Conservation (phyloP, 2,797 vertebrate genomes). For the Enteromius argenteus region DNA sequence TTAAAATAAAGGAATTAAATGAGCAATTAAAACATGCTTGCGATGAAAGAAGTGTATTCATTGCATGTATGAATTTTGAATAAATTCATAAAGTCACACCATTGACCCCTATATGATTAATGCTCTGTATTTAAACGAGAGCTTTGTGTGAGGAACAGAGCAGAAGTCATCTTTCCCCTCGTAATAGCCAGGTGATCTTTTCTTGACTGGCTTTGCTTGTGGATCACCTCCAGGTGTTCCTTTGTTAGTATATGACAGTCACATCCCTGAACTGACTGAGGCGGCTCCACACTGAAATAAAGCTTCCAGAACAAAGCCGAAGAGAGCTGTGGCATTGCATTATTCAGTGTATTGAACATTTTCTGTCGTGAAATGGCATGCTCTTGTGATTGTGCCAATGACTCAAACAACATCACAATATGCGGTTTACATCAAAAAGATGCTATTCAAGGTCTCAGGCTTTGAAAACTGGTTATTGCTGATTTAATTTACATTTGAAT, state of each 20-base stretch:
- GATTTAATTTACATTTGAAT: slow-evolving; percentile 63
- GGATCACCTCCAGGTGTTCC: slow-evolving; percentile 58
- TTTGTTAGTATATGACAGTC: slow-evolving; percentile 60
- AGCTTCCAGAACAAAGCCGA: slow-evolving; percentile 59
- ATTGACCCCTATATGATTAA: not conserved
- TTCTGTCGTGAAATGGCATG: slow-evolving; percentile 53
- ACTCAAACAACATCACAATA: slow-evolving; percentile 55
- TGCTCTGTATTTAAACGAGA: not conserved
- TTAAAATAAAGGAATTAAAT: not conserved
- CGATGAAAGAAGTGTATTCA: not conserved
- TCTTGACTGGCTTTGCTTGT: slow-evolving; percentile 39
- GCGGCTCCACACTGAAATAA: slow-evolving; percentile 58
- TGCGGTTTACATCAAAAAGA: slow-evolving; percentile 62
- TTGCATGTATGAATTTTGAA: not conserved
- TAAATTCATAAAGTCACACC: not conserved
- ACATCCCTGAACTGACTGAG: slow-evolving; percentile 62
- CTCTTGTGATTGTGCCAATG: slow-evolving; percentile 57
- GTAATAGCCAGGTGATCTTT: slow-evolving; percentile 28
- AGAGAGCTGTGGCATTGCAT: slow-evolving; percentile 57
- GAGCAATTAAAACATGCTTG: not conserved
- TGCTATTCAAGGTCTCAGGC: slow-evolving; percentile 54
- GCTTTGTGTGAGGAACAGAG: not conserved
- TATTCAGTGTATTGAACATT: slow-evolving; percentile 57
- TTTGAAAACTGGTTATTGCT: slow-evolving; percentile 58
- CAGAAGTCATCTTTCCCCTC: not conserved